A percentile compares a stretch with the other conserved stretches of the same genome.
Evolutionary conservation across 2,113 vertebrate species (phyloP).

Genomic region (Ochotona princeps): DNA sequence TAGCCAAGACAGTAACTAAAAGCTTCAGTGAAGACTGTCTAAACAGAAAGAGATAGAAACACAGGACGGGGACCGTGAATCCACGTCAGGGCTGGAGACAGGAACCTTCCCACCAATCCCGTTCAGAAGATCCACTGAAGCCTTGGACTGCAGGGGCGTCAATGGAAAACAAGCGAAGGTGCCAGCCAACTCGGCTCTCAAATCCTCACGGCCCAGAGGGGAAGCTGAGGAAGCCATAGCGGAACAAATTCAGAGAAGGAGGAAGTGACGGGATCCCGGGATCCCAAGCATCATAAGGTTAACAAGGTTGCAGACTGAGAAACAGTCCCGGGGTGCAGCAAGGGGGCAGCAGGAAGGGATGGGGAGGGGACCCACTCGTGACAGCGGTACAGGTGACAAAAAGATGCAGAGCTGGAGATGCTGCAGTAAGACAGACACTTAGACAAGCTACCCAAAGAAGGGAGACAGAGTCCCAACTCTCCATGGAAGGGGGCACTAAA

Average conservation of each 20-base stretch:
- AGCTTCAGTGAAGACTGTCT: not conserved
- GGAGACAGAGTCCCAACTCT: not conserved
- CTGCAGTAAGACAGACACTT: slow-evolving; percentile 44
- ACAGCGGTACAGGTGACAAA: not conserved
- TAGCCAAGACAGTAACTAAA: not conserved
- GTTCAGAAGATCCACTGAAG: not conserved
- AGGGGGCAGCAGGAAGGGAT: not conserved
- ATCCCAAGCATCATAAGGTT: not conserved
- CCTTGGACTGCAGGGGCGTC: not conserved
- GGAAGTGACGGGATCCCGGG: not conserved
- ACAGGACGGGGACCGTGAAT: not conserved
- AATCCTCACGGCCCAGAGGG: not conserved
- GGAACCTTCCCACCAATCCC: not conserved
- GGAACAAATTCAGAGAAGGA: not conserved
- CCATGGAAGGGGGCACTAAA: not conserved
- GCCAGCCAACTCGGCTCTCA: not conserved
- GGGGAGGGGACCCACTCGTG: not conserved
- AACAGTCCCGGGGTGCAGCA: not conserved
- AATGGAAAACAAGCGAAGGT: not conserved
- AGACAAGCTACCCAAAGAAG: slow-evolving; percentile 2
- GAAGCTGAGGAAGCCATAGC: not conserved
- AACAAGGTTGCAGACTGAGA: not conserved
- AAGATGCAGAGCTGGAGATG: not conserved
- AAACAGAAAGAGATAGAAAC: not conserved
- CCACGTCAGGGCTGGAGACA: not conserved